Conservation (phyloP, 2,797 vertebrate species). For the Podarcis siculus region DNA sequence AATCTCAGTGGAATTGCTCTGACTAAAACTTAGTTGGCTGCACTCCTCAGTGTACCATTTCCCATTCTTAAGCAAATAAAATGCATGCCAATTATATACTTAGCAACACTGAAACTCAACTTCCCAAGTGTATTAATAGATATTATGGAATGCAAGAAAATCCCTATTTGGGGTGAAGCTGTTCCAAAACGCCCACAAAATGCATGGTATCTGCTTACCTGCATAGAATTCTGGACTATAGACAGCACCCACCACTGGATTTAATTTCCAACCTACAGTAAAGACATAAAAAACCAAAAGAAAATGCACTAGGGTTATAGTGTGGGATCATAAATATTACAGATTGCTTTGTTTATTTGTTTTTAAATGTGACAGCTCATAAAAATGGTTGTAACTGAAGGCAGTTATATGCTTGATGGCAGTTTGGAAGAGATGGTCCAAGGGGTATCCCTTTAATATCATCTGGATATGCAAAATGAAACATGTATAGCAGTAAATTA, state of each 20-base stretch:
- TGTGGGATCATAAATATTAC: background rate
- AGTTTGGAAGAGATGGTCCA: background rate
- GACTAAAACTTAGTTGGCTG: too few species aligned
- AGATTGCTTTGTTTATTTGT: background rate
- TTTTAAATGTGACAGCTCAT: background rate
- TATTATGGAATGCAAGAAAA: background rate
- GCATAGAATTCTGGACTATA: constrained; percentile 99
- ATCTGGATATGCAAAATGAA: background rate
- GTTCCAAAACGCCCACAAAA: constrained; percentile 10
- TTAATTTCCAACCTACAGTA: constrained; percentile 95
- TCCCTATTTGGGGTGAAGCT: background rate
- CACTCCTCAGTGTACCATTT: background rate
- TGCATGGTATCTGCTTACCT: constrained; percentile 81
- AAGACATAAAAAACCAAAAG: constrained; percentile 64
- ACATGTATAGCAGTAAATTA: background rate
- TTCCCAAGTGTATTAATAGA: background rate
- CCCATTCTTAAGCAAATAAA: background rate
- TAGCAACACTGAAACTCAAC: background rate
- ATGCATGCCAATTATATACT: background rate
- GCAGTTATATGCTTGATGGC: background rate
- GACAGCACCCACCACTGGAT: constrained; percentile 96
- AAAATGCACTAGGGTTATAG: constrained; percentile 44
- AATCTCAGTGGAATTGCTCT: too few species aligned
- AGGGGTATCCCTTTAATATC: background rate
- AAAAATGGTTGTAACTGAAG: background rate